Evolutionary conservation across 2,888 invertebrate genomes (phyloP).

Genomic region (Bombylius discolor): DNA sequence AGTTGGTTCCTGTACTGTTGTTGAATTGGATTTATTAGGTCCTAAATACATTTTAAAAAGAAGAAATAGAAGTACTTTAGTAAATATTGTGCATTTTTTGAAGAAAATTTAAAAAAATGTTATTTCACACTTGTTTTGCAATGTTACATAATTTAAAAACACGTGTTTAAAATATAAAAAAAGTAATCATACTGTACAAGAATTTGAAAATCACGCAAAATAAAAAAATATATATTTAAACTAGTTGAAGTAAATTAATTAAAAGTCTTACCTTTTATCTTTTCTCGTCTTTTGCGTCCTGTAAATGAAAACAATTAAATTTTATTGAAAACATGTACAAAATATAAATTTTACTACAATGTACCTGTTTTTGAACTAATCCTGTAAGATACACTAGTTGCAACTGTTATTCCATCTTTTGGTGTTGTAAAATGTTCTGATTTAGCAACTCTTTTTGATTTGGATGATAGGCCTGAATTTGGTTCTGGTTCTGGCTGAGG

Average conservation of each 20-base stretch:
- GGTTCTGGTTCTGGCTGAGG: constrained; percentile 35
- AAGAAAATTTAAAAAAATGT: background rate
- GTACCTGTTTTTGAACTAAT: constrained; percentile 47
- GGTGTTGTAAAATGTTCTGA: constrained; percentile 37
- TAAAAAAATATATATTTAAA: background rate
- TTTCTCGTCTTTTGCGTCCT: background rate
- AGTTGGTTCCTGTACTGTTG: constrained; percentile 16
- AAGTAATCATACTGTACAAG: background rate
- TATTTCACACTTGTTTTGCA: background rate
- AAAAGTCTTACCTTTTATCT: background rate
- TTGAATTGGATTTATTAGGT: background rate
- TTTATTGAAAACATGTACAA: background rate
- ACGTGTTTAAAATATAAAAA: too few relatives aligned
- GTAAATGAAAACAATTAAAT: background rate
- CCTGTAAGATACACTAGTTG: constrained; percentile 67
- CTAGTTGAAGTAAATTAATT: background rate
- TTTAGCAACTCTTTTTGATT: constrained; percentile 44
- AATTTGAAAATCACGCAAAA: background rate
- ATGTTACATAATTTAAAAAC: background rate
- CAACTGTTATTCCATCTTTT: constrained; percentile 54
- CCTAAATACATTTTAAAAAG: background rate
- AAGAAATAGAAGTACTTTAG: background rate
- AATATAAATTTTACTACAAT: background rate
- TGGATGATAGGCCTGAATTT: constrained; percentile 38
- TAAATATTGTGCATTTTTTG: constrained; percentile 1